Percentiles rank a stretch among this genome's conserved stretches.
These are phyloP conservation scores for Cavia porcellus DNA, from an alignment of 2,113 vertebrate species.

Conservation along the genomic window DNA sequence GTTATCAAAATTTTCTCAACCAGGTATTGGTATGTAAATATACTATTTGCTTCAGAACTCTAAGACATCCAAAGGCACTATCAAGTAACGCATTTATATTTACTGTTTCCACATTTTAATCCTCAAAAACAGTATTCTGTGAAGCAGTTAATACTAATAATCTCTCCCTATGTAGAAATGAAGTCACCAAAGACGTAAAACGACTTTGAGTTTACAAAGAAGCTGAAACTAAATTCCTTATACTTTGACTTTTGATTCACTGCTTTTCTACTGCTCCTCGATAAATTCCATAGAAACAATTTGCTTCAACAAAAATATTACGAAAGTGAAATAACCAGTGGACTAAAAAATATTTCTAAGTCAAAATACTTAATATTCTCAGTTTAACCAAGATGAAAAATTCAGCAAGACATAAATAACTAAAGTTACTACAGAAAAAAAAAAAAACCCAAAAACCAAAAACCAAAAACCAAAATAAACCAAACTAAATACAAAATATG, in stretches of 20 bases:
- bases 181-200: neutral
- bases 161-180: constrained; percentile 11
- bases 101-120: constrained; percentile 41
- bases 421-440: constrained; percentile 12
- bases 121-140: neutral
- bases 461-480: neutral
- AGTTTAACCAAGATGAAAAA: constrained; percentile 41
- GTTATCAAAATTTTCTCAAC: constrained; percentile 26
- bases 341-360: constrained; percentile 32
- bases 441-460: neutral
- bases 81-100: neutral
- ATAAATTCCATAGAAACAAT: neutral
- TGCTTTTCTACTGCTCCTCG: neutral
- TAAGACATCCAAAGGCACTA: neutral
- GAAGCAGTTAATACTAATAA: neutral
- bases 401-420: neutral
- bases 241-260: neutral
- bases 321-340: neutral
- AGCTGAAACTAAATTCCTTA: neutral
- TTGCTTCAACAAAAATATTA: neutral
- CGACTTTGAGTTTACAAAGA: neutral
- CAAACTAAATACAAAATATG: constrained; percentile 41
- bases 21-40: constrained; percentile 1
- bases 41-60: constrained; percentile 52
- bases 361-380: constrained; percentile 57